These are phyloP conservation scores for Cerastis rubricosa DNA, from an alignment of 2,888 invertebrate species.

Conservation along the genomic window DNA sequence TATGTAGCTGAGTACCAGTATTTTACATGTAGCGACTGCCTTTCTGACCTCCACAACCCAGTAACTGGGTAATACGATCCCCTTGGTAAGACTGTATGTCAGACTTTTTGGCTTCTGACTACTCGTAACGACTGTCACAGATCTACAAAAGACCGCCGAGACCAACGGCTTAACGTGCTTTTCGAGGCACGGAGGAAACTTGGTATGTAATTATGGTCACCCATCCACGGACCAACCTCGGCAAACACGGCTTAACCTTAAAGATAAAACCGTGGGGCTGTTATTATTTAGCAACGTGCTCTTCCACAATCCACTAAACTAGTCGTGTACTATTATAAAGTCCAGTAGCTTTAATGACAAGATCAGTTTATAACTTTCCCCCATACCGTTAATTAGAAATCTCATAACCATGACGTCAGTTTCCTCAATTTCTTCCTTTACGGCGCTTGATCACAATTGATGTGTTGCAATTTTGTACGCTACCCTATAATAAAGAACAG, in stretches of 20 bases:
- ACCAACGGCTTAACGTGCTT: not conserved
- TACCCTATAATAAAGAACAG: conserved; percentile 4
- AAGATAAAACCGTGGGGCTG: too few species aligned
- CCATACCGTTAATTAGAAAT: not conserved
- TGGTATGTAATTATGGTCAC: not conserved
- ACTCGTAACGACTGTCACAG: not conserved
- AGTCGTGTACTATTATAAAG: not conserved
- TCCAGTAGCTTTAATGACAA: not conserved
- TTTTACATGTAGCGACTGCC: not conserved
- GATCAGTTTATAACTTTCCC: not conserved
- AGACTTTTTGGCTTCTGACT: not conserved
- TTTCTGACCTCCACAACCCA: not conserved
- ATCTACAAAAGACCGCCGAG: not conserved
- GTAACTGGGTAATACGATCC: not conserved
- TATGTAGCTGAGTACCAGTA: not conserved
- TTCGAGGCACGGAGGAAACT: not conserved
- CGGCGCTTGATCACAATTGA: not conserved
- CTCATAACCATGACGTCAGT: not conserved
- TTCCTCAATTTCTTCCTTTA: conserved; percentile 31
- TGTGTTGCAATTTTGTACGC: not conserved
- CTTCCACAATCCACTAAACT: too few species aligned
- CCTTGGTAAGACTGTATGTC: not conserved
- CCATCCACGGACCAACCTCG: not conserved
- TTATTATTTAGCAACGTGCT: too few species aligned
- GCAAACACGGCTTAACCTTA: not conserved